Evolutionary conservation across 2,113 vertebrate genomes (phyloP).

Genomic region (Pholis gunnellus): DNA sequence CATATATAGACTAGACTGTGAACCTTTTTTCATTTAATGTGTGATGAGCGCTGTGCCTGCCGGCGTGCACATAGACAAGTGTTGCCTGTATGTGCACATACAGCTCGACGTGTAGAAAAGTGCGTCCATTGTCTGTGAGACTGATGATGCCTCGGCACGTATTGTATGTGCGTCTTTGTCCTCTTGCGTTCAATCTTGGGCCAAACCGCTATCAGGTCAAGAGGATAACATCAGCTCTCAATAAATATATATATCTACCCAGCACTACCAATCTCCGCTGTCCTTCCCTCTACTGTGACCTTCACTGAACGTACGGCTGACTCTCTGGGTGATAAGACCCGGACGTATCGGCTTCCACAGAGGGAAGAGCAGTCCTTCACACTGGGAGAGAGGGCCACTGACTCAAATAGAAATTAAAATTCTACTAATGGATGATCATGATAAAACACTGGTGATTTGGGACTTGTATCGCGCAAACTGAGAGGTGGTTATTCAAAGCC

Average conservation of each 20-base stretch:
- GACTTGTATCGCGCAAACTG: too few relatives aligned
- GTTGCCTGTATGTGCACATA: not conserved
- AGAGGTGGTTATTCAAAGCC: not conserved
- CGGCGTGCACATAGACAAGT: not conserved
- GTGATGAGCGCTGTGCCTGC: not conserved
- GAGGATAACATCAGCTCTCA: constrained; percentile 75
- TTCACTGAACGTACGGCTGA: constrained; percentile 74
- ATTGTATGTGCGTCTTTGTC: constrained; percentile 42
- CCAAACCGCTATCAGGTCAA: constrained; percentile 40
- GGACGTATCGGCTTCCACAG: constrained; percentile 23
- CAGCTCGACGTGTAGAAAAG: not conserved
- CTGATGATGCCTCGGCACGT: constrained; percentile 21
- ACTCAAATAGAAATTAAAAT: not conserved
- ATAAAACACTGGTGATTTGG: not conserved
- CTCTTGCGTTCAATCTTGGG: constrained; percentile 48
- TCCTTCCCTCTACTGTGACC: constrained; percentile 69
- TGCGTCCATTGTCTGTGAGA: constrained; percentile 3
- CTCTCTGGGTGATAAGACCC: constrained; percentile 55
- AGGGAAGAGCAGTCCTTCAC: constrained; percentile 7
- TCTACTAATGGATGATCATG: not conserved
- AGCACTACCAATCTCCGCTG: constrained; percentile 61
- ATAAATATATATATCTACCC: constrained; percentile 66
- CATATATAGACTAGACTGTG: not conserved
- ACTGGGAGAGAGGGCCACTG: not conserved
- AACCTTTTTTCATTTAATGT: not conserved